Conservation (phyloP, 2,888 invertebrate species). For the Bugulina stolonifera region DNA sequence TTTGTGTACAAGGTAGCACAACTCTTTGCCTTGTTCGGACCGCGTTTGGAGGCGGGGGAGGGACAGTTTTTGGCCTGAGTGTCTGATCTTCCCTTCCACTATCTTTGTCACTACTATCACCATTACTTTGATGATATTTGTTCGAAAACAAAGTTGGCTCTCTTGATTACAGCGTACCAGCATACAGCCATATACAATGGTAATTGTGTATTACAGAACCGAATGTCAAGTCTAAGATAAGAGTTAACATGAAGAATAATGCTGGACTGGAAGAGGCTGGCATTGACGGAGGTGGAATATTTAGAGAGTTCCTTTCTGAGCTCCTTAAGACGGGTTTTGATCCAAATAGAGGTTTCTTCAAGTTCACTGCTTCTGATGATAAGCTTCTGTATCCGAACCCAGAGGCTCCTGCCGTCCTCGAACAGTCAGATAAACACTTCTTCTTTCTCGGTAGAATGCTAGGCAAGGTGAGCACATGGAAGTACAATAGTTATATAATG, state of each 20-base stretch:
- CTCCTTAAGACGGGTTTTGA: slow-evolving; percentile 87
- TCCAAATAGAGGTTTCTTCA: slow-evolving; percentile 89
- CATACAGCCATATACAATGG: too few relatives aligned
- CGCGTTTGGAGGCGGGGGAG: too few relatives aligned
- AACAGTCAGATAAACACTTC: slow-evolving; percentile 81
- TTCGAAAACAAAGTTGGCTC: too few relatives aligned
- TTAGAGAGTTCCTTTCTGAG: slow-evolving; percentile 89
- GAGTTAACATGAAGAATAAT: slow-evolving; percentile 82
- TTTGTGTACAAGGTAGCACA: too few relatives aligned
- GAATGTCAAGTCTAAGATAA: slow-evolving; percentile 74
- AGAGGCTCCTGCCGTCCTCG: slow-evolving; percentile 71
- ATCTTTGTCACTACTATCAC: too few relatives aligned
- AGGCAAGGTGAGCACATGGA: slow-evolving; percentile 68
- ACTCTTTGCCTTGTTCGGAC: too few relatives aligned
- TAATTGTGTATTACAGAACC: too few relatives aligned
- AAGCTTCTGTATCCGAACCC: slow-evolving; percentile 95
- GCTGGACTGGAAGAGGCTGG: slow-evolving; percentile 91
- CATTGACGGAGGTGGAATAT: slow-evolving; percentile 93
- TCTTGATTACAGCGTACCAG: too few relatives aligned
- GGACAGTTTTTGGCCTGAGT: too few relatives aligned
- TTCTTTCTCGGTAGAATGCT: slow-evolving; percentile 88
- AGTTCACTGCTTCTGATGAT: slow-evolving; percentile 78
- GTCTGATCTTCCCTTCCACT: too few relatives aligned
- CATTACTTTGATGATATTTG: too few relatives aligned
- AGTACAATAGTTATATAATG: too few relatives aligned